phyloP scores from a whole-genome alignment of 2,113 vertebrate genomes.

The Daphoenositta chrysoptera region DNA sequence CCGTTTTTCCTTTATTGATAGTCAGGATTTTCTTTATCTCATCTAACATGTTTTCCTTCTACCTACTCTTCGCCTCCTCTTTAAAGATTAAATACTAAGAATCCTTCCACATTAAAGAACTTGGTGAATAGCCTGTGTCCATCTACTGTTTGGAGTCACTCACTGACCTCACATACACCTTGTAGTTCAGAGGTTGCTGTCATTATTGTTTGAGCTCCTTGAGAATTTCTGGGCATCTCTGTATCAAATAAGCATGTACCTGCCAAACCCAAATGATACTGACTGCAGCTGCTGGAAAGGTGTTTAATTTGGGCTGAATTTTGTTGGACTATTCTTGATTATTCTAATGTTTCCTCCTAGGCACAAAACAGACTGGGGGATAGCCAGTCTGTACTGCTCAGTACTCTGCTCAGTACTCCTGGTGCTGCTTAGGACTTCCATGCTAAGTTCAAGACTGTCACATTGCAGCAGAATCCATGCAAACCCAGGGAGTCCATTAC shows the following conservation, averaged over 20 bases:
- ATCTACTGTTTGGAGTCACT: accelerated
- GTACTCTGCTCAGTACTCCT: not conserved
- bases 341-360: not conserved
- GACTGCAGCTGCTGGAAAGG: not conserved
- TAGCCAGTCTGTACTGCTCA: not conserved
- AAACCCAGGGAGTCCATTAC: not conserved
- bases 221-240: not conserved
- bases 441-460: accelerated
- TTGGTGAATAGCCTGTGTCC: not conserved
- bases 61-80: not conserved
- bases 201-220: not conserved
- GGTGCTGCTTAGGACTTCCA: not conserved
- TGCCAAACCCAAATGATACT: not conserved
- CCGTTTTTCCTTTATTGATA: not conserved
- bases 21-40: conserved; percentile 24
- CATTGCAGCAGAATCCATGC: not conserved
- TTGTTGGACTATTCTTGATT: not conserved
- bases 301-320: not conserved
- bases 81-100: conserved; percentile 4
- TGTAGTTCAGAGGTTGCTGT: not conserved
- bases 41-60: not conserved
- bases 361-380: not conserved
- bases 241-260: not conserved
- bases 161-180: not conserved
- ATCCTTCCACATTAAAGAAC: not conserved